These are phyloP conservation scores for Notechis scutatus DNA, from an alignment of 2,113 vertebrate genomes.

Conservation along the genomic window DNA sequence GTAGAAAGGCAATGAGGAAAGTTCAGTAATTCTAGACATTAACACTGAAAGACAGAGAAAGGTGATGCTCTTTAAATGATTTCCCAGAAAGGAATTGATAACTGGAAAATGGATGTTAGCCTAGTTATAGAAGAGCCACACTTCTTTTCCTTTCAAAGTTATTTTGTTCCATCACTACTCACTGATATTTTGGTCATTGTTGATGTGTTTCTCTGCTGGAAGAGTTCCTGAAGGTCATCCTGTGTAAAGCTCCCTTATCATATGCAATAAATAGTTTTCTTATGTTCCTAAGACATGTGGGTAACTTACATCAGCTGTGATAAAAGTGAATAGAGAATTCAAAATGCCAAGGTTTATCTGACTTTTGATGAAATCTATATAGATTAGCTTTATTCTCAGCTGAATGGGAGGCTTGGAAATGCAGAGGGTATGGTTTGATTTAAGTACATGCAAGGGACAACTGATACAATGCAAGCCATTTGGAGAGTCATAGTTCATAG, in stretches of 20 bases:
- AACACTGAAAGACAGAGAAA: neutral
- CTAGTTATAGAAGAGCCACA: neutral
- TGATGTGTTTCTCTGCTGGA: neutral
- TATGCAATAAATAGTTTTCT: neutral
- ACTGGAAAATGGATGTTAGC: neutral
- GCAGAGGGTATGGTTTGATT: neutral
- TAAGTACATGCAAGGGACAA: neutral
- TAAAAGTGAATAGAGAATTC: neutral
- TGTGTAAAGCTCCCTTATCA: neutral
- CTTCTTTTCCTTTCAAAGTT: neutral
- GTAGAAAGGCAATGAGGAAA: neutral
- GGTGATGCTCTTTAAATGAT: neutral
- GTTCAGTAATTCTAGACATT: neutral
- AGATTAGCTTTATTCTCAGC: neutral
- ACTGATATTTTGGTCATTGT: neutral
- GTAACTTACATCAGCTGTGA: neutral
- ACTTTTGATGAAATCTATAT: neutral
- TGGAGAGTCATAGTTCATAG: neutral
- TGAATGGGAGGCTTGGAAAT: neutral
- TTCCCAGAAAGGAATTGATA: neutral
- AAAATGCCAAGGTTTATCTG: neutral
- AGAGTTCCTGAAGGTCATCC: neutral
- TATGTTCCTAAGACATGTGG: neutral
- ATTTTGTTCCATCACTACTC: neutral
- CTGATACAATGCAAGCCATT: neutral